phyloP scores from a whole-genome alignment of 2,888 invertebrate species.

The Anthrax anthrax region DNA sequence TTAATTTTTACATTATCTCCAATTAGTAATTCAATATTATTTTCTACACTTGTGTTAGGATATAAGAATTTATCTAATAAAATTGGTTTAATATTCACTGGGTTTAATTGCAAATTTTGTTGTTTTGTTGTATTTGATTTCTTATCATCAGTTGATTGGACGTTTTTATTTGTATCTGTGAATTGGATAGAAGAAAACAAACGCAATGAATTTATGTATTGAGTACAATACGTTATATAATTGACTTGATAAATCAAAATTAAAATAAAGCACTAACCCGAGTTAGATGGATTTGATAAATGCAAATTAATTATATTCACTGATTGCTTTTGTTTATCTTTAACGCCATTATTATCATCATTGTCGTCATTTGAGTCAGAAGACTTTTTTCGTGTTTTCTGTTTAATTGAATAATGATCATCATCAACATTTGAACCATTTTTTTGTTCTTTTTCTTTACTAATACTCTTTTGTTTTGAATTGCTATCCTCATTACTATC shows the following conservation, averaged over 20 bases:
- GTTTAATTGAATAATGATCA: conserved; percentile 55
- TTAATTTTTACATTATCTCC: background rate
- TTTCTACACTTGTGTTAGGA: background rate
- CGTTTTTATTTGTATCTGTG: no score
- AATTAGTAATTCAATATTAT: conserved; percentile 1
- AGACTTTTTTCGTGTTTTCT: conserved; percentile 51
- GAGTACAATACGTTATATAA: no score
- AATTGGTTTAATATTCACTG: conserved; percentile 1
- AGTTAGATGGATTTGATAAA: no score
- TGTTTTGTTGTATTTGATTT: background rate
- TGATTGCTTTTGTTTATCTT: conserved; percentile 13
- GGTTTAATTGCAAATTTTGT: background rate
- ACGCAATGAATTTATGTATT: no score
- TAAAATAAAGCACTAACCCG: no score
- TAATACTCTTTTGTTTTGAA: conserved; percentile 30
- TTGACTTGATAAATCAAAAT: no score
- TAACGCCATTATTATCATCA: conserved; percentile 39
- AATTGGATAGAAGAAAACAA: no score
- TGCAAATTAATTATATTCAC: no score
- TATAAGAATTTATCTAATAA: conserved; percentile 2
- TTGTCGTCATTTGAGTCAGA: conserved; percentile 67
- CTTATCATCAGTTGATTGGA: no score
- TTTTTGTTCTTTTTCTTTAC: conserved; percentile 27
- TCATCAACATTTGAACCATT: no score
- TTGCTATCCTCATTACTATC: conserved; percentile 19